phyloP scores from a whole-genome alignment of 2,113 vertebrate species.

The Halichoeres trimaculatus region DNA sequence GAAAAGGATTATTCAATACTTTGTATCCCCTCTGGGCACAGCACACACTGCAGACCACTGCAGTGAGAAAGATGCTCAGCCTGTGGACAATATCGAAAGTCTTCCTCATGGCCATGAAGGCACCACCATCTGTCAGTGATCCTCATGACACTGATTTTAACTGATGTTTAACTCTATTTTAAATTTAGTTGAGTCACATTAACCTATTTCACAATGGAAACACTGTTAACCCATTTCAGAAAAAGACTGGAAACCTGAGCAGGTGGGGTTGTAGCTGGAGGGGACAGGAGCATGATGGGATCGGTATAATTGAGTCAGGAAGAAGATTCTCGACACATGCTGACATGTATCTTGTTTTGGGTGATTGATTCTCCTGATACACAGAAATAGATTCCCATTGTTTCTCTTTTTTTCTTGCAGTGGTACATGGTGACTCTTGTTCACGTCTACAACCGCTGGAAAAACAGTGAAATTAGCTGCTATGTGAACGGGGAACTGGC shows the following conservation, averaged over 20 bases:
- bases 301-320: constrained; percentile 27
- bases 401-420: constrained; percentile 75
- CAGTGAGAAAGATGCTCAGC: constrained; percentile 26
- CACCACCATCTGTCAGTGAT: constrained; percentile 29
- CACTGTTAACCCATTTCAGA: constrained; percentile 53
- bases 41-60: constrained; percentile 17
- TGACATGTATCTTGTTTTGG: constrained; percentile 8
- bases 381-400: background rate
- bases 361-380: background rate
- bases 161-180: constrained; percentile 51
- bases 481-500: constrained; percentile 96
- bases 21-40: constrained; percentile 35
- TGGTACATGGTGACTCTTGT: constrained; percentile 99
- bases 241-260: constrained; percentile 38
- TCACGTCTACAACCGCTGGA: constrained; percentile 98
- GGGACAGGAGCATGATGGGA: constrained; percentile 25
- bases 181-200: constrained; percentile 42
- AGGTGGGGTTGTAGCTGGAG: constrained; percentile 48
- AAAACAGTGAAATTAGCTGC: constrained; percentile 97
- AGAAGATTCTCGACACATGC: constrained; percentile 5
- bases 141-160: constrained; percentile 43
- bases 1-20: constrained; percentile 48
- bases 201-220: constrained; percentile 45
- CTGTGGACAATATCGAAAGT: constrained; percentile 48
- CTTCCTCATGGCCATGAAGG: constrained; percentile 16